Base-by-base conservation (phyloP, 2,888 invertebrate species). In the Drosophila paracracens region DNA sequence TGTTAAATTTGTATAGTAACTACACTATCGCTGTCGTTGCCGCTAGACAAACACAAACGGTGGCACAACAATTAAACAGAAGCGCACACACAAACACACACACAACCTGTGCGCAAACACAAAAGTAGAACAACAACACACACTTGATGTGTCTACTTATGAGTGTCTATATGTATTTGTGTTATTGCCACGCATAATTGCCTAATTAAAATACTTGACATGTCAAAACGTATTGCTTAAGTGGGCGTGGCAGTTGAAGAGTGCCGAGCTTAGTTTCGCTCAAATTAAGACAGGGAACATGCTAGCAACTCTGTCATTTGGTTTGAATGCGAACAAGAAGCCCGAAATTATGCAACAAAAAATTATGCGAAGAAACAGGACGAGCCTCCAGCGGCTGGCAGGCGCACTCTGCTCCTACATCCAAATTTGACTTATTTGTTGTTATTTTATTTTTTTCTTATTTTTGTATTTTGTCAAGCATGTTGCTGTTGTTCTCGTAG, bases 101-200 rank as follows among this genome's bases (percentile, higher is more conserved):
- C 29, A 25, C 52, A n/a, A 29, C 35, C 43, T 65, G 40, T 43
- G 18, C 7, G 36, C 52, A 60, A 29, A 38, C 62, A 65, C 27
- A n/a, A 25, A 29, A 43, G 27, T 50, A 18, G 50, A 68, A 35
- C 11, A 29, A 40, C 18, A 38, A 43, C 38, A 35, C 25, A 25
- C n/a, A 56, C 29, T 56, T 69, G 3, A 53, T 50, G 31, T 50
- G 31, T 29, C 5, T 36, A 21, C 7, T 31, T n/a, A 36, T 16
- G 21, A 21, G 7, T 36, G 25, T 35, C 25, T 27, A 27, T 60
- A 33, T 46, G 36, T 61, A 50, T 54, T 40, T 69, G 64, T 60
- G 51, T 69, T 76, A 64, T 74, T 67, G 58, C 62, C 69, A 69
- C 60, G 60, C 75, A 80, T 82, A 84, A 84, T 84, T 87, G 79